Base-by-base conservation (phyloP, 2,888 invertebrate genomes). In the Drosophila leonis region DNA sequence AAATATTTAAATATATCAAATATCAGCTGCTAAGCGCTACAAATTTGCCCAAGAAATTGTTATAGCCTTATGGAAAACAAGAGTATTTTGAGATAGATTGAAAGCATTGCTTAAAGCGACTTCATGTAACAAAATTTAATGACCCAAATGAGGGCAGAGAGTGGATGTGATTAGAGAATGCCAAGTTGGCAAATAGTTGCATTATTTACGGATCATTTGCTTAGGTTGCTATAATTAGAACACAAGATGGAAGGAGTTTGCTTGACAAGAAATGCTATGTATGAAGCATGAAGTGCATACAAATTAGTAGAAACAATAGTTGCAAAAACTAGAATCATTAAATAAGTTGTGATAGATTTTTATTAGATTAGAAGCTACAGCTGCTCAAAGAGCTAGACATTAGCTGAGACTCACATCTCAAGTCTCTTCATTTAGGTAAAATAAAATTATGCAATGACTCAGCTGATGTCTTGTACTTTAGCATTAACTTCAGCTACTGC, bases 171-270 rank as follows among this genome's bases (percentile, higher is more conserved):
- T 56, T 31, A 10, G 39, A 39, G 39, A 39, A 39, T 55, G 55
- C 15, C 41, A 42, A 31, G 31, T 24, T 44, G 15, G 31, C 31
- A 56, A 56, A 56, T 56, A 31, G 56, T 42, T 41, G 13, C 20
- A 42, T 56, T 42, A 42, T 31, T 42, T 42, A 56, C 31, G 56
- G 56, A 31, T 54, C 54, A 39, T 54, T 54, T 54, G 39, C 37
- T 24, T 29, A 54, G 54, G 54, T 37, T 54, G 54, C 35, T 29
- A 27, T 54, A 27, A 54, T 54, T 54, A 39, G 2, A 24, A n/a
- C 35, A 37, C 35, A 52, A 52, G 24, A 33, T 35, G 24, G 13
- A n/a, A n/a, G n/a, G n/a, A n/a, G n/a, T n/a, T n/a, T n/a, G 24
- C n/a, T 3, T 10, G 0, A 27, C 2, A n/a, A 24, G 5, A 5